Conservation (phyloP, 2,797 vertebrate species). For the Heterohyrax brucei region DNA sequence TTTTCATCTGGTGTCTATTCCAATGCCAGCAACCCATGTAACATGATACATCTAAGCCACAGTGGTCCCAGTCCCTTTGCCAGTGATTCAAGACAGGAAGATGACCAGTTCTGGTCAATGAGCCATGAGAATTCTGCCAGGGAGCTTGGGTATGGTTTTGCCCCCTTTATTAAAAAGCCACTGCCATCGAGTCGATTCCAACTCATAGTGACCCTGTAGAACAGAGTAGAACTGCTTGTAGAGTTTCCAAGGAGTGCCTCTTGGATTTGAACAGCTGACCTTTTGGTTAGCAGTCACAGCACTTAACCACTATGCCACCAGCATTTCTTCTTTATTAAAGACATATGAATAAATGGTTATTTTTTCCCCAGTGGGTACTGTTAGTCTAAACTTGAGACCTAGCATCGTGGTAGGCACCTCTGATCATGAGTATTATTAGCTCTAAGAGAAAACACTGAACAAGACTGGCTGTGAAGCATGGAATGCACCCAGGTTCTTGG, state of each 20-base stretch:
- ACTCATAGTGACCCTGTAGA: no score
- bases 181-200: no score
- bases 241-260: no score
- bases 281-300: no score
- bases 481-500: neutral
- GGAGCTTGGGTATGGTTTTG: neutral
- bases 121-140: neutral
- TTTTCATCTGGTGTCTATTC: neutral
- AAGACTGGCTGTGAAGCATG: neutral
- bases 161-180: neutral
- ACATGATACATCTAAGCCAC: neutral
- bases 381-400: neutral
- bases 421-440: neutral
- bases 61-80: neutral
- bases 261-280: no score
- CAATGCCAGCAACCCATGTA: neutral
- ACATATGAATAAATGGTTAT: neutral
- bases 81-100: neutral
- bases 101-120: neutral
- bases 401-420: neutral
- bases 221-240: no score
- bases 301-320: no score
- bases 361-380: conserved; percentile 40
- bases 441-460: neutral
- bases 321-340: neutral